Percentiles rank a stretch among this genome's conserved stretches.
These are phyloP conservation scores for Spinus olivaceus DNA, from an alignment of 2,797 vertebrate genomes.

Conservation along the genomic window DNA sequence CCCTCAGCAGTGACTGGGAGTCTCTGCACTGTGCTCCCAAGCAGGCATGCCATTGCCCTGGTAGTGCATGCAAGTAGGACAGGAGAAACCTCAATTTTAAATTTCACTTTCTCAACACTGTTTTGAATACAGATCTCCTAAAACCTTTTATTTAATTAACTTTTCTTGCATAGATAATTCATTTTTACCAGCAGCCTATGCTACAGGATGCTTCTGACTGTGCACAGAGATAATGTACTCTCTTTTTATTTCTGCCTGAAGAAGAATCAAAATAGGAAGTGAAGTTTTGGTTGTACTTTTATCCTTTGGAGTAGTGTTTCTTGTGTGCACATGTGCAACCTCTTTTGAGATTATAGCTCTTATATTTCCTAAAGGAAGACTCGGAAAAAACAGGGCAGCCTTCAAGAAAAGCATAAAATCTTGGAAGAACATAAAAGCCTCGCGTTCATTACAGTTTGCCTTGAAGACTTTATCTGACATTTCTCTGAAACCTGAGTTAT, in stretches of 20 bases:
- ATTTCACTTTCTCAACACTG: neutral
- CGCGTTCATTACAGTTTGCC: slow-evolving; percentile 24
- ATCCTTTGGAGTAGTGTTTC: neutral
- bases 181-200: neutral
- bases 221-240: neutral
- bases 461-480: slow-evolving; percentile 41
- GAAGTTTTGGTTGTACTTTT: slow-evolving; percentile 15
- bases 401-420: slow-evolving; percentile 6
- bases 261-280: slow-evolving; percentile 14
- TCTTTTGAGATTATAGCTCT: slow-evolving; percentile 11
- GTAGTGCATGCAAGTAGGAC: neutral
- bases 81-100: neutral
- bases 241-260: neutral
- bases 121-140: neutral
- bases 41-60: neutral
- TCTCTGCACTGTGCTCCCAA: neutral
- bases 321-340: neutral
- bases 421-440: slow-evolving; percentile 44
- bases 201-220: neutral
- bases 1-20: neutral
- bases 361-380: slow-evolving; percentile 25
- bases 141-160: neutral
- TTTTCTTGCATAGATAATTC: slow-evolving; percentile 19
- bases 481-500: slow-evolving; percentile 29
- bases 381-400: slow-evolving; percentile 2